phyloP scores from a whole-genome alignment of 2,888 invertebrate species.

The Tinea semifulvella region DNA sequence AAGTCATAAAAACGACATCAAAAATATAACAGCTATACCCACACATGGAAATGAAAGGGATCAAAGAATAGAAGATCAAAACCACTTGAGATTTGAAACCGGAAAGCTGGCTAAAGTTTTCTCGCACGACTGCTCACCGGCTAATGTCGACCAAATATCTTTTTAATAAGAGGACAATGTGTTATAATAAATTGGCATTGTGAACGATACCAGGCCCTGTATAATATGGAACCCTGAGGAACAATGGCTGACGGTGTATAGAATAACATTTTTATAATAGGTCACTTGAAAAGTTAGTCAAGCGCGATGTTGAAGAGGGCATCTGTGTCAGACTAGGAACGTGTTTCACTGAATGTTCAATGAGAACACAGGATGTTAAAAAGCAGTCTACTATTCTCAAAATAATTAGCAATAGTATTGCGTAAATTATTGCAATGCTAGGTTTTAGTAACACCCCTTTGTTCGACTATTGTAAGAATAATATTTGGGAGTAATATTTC shows the following conservation, averaged over 20 bases:
- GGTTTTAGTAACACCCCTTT: too few species aligned
- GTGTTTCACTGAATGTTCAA: conserved; percentile 1
- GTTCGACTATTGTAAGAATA: too few species aligned
- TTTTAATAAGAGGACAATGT: conserved; percentile 41
- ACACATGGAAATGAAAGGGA: conserved; percentile 2
- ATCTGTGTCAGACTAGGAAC: conserved; percentile 18
- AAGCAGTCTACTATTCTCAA: too few species aligned
- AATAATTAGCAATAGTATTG: too few species aligned
- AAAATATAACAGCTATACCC: not conserved
- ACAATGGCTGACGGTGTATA: conserved; percentile 20
- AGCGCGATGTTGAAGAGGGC: conserved; percentile 26
- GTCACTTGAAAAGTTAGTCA: conserved; percentile 23
- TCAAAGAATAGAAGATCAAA: conserved; percentile 16
- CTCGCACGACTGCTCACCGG: conserved; percentile 44
- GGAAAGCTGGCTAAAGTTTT: conserved; percentile 51
- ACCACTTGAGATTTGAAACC: conserved; percentile 48
- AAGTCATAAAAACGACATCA: conserved; percentile 6
- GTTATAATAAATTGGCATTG: conserved; percentile 37
- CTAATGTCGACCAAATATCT: conserved; percentile 53
- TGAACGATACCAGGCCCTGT: conserved; percentile 27
- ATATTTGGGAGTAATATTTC: too few species aligned
- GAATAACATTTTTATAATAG: conserved; percentile 26
- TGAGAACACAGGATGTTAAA: too few species aligned
- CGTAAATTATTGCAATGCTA: too few species aligned
- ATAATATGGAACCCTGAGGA: conserved; percentile 27